Evolutionary conservation across 1,140 invertebrate species (phyloP).

Genomic region (Platyura marginata): DNA sequence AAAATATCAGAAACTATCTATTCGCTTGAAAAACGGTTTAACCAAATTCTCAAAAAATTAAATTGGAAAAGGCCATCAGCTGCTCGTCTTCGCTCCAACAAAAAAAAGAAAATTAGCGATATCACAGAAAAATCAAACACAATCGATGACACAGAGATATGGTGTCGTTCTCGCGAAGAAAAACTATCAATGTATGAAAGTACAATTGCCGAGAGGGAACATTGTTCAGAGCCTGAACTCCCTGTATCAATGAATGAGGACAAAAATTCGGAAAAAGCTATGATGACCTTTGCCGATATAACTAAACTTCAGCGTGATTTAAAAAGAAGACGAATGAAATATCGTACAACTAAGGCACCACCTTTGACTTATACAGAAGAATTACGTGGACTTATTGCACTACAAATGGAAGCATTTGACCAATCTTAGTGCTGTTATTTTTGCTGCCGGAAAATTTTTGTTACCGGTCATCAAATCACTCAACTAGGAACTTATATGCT

Average conservation of each 20-base stretch:
- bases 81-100: no score
- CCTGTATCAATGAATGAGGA: background rate
- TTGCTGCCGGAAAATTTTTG: no score
- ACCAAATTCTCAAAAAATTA: no score
- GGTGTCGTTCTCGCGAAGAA: background rate
- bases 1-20: no score
- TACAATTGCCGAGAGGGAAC: background rate
- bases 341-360: background rate
- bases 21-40: no score
- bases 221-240: background rate
- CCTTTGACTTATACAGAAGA: background rate
- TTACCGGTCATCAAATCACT: no score
- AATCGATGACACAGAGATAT: background rate
- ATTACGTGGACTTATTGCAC: background rate
- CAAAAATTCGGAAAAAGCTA: background rate
- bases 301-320: background rate
- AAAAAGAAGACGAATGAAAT: background rate
- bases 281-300: background rate
- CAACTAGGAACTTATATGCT: no score
- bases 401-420: slow-evolving; percentile 1
- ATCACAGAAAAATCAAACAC: no score
- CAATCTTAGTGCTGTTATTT: no score
- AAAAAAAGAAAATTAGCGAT: no score
- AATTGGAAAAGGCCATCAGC: no score
- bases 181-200: background rate